Base-by-base conservation (phyloP, 2,113 vertebrate genomes). In the Tenebrosternarchus preto region DNA sequence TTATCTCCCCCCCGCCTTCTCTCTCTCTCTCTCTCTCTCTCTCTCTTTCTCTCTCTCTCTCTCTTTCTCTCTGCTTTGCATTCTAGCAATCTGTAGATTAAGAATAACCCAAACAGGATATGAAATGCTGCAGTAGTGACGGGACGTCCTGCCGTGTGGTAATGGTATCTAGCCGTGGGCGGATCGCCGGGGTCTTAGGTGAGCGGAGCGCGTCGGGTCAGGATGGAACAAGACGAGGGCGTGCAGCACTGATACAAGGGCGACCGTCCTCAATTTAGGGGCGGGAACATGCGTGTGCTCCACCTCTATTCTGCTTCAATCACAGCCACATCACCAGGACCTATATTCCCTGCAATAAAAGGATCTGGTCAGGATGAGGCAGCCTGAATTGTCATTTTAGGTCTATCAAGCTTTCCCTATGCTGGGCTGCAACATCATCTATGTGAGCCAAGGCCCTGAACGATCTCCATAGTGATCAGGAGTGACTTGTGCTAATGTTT, bases 131-230 rank as follows among this genome's bases (percentile, higher is more conserved):
- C 76, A 73, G 39, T 57, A 74, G 36, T 50, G 73, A 72, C 71
- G 77, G 70, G 77, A 63, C 83, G 64, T 76, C 83, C 77, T 77
- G 80, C 61, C 43, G 71, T 77, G 69, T 63, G 71, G 81, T 89
- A 86, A 89, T 89, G 86, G 83, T 66, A 76, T 50, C 56, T 80
- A 78, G 68, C 80, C 59, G 84, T 82, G 81, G 79, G 50, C 83
- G 83, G 84, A 89, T 88, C 84, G 86, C 79, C 76, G 57, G 57
- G 78, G 67, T 68, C 73, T 76, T 75, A 86, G 69, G 81, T 61
- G 69, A 86, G 85, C 55, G 68, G 74, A 60, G 79, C 76, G 84
- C 76, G 68, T 46, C 46, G 39, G 24, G 63, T 55, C 66, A 56
- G 84, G 76, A 77, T 80, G 73, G 69, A 77, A 81, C 78, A 72